Evolutionary conservation across 2,888 invertebrate species (phyloP), one percentile per base, ranked within the genome.

Genomic region (Resseliella maxima): DNA sequence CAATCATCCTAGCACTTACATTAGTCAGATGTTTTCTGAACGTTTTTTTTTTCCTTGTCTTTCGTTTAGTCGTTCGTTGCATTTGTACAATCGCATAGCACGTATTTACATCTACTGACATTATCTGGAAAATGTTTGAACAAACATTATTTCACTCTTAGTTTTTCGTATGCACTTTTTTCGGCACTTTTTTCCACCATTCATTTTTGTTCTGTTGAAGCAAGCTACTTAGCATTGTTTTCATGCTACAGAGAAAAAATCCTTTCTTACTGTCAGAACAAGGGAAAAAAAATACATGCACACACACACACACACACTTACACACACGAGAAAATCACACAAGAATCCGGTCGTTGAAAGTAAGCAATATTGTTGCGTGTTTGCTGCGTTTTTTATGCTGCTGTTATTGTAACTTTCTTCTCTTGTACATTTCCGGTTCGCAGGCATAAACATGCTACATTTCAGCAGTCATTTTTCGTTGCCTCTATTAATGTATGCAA

Each of bases 321-420:
- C n/a, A n/a, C n/a, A 35, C 31, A 72, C n/a, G n/a, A 38, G 38
- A 83, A 83, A 83, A 83, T 83, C 83, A 83, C 83, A 83, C 38
- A 36, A 83, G 38, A 83, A 38, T 83, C 83, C 83, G 83, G n/a
- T 83, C n/a, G 83, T 83, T 38, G 83, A 83, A 72, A 83, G 38
- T 83, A 38, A 83, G 83, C 83, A 83, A 83, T 72, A 72, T 18
- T 35, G 35, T 83, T 83, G 83, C 83, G 83, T 83, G 83, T 83
- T 72, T 31, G 72, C n/a, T 83, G 24, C 83, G 41, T 83, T 36
- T 64, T 83, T 83, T 10, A 24, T 59, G 15, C 24, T n/a, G n/a
- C n/a, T n/a, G n/a, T n/a, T n/a, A n/a, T n/a, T n/a, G n/a, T n/a
- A n/a, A n/a, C n/a, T n/a, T n/a, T n/a, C 54, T n/a, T 83, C 38